Evolutionary conservation across 2,113 vertebrate genomes (phyloP), one percentile per base, ranked within the genome.

Genomic region (Sylvicapra grimmia): DNA sequence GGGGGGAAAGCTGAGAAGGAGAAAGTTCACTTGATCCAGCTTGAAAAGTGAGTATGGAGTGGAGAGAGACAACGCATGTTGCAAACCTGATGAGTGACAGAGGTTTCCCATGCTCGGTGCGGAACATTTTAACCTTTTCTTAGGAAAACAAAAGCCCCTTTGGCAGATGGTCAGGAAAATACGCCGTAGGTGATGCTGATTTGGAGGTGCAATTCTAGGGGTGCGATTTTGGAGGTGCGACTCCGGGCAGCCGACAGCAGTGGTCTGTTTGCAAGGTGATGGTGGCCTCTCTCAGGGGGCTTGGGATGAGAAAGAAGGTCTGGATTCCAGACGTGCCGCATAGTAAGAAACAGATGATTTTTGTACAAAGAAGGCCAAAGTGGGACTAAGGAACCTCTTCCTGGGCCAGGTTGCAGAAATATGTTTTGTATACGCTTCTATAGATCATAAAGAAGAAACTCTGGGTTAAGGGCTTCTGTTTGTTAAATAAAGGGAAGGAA

Each of bases 1-100:
- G 25, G n/a, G 94, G 61, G 84, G 86, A 85, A 96, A 97, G 96
- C 29, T 91, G 94, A 97, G 97, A 97, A 93, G 90, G 93, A 93
- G 80, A 63, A 23, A 63, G 82, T 89, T 94, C 83, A 77, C 93
- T 88, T 94, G 97, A 96, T 89, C 97, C 93, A 6, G 87, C 44
- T 12, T 11, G 36, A 23, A 89, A n/a, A 33, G 47, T 47, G 31
- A 47, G 33, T 51, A 10, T 3, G 7, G 33, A n/a, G 33, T 51
- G 18, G 68, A 56, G 65, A 51, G 77, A 82, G 92, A 49, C 0
- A 15, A n/a, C 4, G 84, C 29, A 0, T n/a, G 75, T 53, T 31
- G 40, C 75, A 49, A 86, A 86, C 29, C 56, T 25, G 61, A 21
- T 23, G 47, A 63, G 68, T 36, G 65, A 54, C 23, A 3, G 29